These are phyloP conservation scores for Diplosoma virens DNA, from an alignment of 23 tunicate species.

Conservation along the genomic window DNA sequence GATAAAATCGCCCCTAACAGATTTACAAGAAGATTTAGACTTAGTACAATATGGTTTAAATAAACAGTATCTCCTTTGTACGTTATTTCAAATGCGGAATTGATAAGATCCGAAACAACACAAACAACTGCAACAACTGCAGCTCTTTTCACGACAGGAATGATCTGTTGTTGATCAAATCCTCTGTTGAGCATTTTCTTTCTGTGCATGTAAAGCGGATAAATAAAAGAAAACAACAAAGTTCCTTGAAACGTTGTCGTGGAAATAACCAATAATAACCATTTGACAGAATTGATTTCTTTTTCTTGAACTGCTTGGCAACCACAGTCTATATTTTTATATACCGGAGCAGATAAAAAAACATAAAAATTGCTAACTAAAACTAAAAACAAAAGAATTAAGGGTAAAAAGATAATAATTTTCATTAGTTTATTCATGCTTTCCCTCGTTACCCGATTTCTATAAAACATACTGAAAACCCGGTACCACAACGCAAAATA, in stretches of 20 bases:
- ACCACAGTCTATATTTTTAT: neutral
- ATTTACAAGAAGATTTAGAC: neutral
- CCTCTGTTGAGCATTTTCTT: conserved; percentile 1
- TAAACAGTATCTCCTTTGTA: neutral
- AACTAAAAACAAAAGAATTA: neutral
- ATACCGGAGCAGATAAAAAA: neutral
- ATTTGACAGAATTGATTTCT: neutral
- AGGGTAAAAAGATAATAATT: neutral
- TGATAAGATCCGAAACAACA: neutral
- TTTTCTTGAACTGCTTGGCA: neutral
- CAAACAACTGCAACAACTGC: neutral
- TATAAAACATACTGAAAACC: neutral
- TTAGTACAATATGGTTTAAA: neutral
- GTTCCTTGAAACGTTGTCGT: conserved; percentile 1
- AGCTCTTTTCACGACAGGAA: neutral
- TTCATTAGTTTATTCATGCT: neutral
- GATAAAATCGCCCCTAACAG: conserved; percentile 1
- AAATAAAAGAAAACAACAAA: neutral
- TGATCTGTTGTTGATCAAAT: neutral
- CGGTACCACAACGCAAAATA: conserved; percentile 15
- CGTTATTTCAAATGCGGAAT: neutral
- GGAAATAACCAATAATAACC: neutral
- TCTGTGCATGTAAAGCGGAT: neutral
- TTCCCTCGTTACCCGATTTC: neutral
- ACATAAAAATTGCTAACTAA: neutral